phyloP scores from a whole-genome alignment of 2,797 vertebrate genomes.

The Phataginus tricuspis region DNA sequence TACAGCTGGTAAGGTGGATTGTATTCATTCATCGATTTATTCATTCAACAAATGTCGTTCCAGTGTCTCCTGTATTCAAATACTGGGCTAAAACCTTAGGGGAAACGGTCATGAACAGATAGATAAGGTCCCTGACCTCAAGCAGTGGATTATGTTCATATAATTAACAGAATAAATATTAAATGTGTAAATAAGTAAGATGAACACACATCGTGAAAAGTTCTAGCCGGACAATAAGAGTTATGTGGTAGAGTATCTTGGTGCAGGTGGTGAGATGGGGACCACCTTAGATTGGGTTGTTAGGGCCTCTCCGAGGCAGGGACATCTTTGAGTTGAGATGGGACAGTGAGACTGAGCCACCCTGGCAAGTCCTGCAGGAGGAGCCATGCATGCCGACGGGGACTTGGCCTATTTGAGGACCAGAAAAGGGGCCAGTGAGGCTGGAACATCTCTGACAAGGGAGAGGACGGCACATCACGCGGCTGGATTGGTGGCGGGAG shows the following conservation, averaged over 20 bases:
- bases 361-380: not conserved
- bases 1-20: not conserved
- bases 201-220: not conserved
- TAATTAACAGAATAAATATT: not conserved
- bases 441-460: not conserved
- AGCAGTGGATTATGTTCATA: not conserved
- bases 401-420: not conserved
- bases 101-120: not conserved
- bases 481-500: not conserved
- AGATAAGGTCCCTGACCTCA: not conserved
- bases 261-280: not conserved
- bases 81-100: not conserved
- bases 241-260: not conserved
- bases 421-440: not conserved
- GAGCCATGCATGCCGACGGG: not conserved
- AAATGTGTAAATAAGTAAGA: not conserved
- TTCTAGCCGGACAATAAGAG: not conserved
- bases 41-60: not conserved
- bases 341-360: not conserved
- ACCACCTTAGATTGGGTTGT: not conserved
- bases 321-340: not conserved
- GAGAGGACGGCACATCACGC: not conserved
- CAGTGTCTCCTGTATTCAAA: not conserved
- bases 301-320: not conserved
- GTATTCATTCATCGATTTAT: not conserved